phyloP scores from a whole-genome alignment of 1,140 invertebrate species.

The Lordiphosa clarofinis region DNA sequence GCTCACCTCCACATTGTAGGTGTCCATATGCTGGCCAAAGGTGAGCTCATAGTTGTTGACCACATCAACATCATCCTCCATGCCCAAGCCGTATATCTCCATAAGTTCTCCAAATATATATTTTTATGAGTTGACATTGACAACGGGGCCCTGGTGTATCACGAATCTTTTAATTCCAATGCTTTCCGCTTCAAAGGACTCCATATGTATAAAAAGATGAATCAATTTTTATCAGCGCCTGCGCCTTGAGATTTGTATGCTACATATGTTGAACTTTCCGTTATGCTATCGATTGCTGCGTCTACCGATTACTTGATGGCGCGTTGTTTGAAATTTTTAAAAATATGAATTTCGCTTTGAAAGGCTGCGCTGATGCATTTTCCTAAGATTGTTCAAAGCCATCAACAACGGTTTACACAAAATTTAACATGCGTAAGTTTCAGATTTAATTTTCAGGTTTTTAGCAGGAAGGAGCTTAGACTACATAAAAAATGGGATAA shows the following conservation, averaged over 20 bases:
- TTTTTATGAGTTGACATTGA: conserved; percentile 53
- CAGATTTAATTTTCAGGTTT: too few species aligned
- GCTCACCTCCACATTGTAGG: conserved; percentile 64
- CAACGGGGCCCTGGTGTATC: conserved; percentile 23
- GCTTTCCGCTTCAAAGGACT: conserved; percentile 11
- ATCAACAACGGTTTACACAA: too few species aligned
- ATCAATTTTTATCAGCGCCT: conserved; percentile 30
- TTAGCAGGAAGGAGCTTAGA: too few species aligned
- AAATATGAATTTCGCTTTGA: too few species aligned
- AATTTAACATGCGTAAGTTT: too few species aligned
- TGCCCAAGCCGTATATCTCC: conserved; percentile 52
- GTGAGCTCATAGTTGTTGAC: conserved; percentile 9
- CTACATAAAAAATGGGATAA: too few species aligned
- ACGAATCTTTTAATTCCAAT: conserved; percentile 12
- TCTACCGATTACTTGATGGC: not conserved
- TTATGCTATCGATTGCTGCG: conserved; percentile 6
- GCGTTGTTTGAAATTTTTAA: not conserved
- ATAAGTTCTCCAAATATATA: conserved; percentile 32
- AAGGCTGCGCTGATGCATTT: too few species aligned
- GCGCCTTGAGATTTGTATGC: conserved; percentile 13
- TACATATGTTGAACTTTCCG: conserved; percentile 18
- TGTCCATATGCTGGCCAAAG: conserved; percentile 60
- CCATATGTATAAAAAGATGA: conserved; percentile 17
- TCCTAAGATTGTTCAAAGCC: too few species aligned
- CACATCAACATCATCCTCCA: conserved; percentile 29